Base-by-base conservation (phyloP, 1,140 invertebrate genomes). In the Bombus ignitus region DNA sequence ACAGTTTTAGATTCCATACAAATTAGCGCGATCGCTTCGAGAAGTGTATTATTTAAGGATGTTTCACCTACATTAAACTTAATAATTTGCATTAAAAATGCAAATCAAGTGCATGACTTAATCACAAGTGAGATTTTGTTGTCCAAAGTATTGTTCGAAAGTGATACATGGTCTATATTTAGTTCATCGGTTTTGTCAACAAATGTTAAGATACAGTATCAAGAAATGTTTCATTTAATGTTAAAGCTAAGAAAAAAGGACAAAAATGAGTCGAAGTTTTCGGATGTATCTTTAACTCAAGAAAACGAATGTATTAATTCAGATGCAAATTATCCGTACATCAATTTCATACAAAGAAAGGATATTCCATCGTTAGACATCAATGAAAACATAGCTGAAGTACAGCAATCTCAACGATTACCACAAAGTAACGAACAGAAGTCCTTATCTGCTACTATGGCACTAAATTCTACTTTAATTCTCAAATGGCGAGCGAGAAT, bases 1-100 rank as follows among this genome's bases (percentile, higher is more conserved):
- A 96, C 96, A 65, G 96, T 97, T n/a, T 94, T 97, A 73, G 96
- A 97, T 85, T 97, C 97, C 3, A 92, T 98, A 25, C 96, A 96
- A 79, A 95, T 97, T 4, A 96, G 96, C 37, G 96, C 96, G 0
- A 95, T 95, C 53, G 95, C 95, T 12, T 92, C 93, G 47, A 95
- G 94, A 88, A 96, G 96, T 87, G 95, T 95, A 76, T 95, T 95
- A 73, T 96, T 93, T 79, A 94, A 95, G 81, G 92, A 94, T 2
- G 92, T 96, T 71, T 95, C 90, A 18, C 95, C 94, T 44, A 95
- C 96, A 25, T 93, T 97, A 78, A 96, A 96, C 71, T 89, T 97
- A 12, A 96, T 96, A 72, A 92, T 97, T 32, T 96, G 96, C 83
- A 94, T 97, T 3, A 96, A 96, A 88, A 97, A 97, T 93, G 95